Conservation (phyloP, 2,888 invertebrate species). For the Gisinianus flammeolus region DNA sequence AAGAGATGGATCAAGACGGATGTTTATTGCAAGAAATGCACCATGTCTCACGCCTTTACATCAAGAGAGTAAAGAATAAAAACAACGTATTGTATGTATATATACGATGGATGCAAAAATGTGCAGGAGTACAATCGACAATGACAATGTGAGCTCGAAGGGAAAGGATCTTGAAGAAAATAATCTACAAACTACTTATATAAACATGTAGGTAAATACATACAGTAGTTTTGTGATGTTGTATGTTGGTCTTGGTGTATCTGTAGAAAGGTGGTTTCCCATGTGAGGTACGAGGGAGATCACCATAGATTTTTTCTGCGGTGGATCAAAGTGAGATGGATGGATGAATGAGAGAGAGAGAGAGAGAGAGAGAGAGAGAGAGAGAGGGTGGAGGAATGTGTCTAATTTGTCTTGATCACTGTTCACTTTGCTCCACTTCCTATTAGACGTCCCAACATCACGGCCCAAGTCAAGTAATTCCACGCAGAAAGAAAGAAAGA, state of each 20-base stretch:
- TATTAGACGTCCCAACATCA: too few species aligned
- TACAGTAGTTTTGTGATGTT: neutral
- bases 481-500: too few species aligned
- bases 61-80: neutral
- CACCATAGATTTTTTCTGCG: slow-evolving; percentile 18
- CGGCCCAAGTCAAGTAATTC: too few species aligned
- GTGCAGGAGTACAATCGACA: neutral
- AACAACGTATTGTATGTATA: neutral
- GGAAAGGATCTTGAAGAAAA: neutral
- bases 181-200: neutral
- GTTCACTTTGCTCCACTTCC: slow-evolving; percentile 23
- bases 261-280: neutral
- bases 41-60: neutral
- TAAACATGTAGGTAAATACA: neutral
- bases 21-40: neutral
- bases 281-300: neutral
- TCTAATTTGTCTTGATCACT: slow-evolving; percentile 59
- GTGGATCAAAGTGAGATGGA: slow-evolving; percentile 55
- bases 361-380: slow-evolving; percentile 17
- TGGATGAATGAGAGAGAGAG: slow-evolving; percentile 54
- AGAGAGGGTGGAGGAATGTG: slow-evolving; percentile 23
- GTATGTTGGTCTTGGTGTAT: too few species aligned
- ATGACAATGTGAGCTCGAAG: neutral
- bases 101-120: too few species aligned
- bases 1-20: neutral